Percentiles rank a stretch among this genome's conserved stretches.
Evolutionary conservation across 2,888 invertebrate genomes (phyloP).

Genomic region (Tillus elongatus): DNA sequence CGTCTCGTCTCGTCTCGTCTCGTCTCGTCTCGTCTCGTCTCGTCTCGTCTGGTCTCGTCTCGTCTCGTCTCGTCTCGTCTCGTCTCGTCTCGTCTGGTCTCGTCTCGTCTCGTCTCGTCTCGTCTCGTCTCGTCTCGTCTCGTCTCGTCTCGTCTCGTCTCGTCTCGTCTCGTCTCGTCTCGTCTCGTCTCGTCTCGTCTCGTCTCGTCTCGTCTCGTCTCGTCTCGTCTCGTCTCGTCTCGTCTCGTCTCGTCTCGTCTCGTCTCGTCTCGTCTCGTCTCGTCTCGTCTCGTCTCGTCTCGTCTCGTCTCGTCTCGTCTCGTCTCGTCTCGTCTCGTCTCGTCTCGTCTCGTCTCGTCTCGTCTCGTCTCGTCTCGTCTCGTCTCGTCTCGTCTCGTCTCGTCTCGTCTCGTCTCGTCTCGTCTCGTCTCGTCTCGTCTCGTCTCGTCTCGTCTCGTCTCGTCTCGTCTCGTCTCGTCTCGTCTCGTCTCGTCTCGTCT

Average conservation of each 20-base stretch:
- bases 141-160: background rate
- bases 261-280: background rate
- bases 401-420: background rate
- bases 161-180: background rate
- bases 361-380: background rate
- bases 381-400: background rate
- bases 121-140: background rate
- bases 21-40: background rate
- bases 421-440: background rate
- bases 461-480: background rate
- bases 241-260: background rate
- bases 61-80: background rate
- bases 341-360: background rate
- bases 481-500: background rate
- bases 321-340: background rate
- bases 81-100: background rate
- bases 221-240: background rate
- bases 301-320: background rate
- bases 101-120: background rate
- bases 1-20: background rate
- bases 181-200: background rate
- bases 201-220: constrained; percentile 1
- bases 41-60: background rate
- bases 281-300: background rate
- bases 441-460: background rate